Evolutionary conservation across 2,113 vertebrate species (phyloP).

Genomic region (Pteronura brasiliensis): DNA sequence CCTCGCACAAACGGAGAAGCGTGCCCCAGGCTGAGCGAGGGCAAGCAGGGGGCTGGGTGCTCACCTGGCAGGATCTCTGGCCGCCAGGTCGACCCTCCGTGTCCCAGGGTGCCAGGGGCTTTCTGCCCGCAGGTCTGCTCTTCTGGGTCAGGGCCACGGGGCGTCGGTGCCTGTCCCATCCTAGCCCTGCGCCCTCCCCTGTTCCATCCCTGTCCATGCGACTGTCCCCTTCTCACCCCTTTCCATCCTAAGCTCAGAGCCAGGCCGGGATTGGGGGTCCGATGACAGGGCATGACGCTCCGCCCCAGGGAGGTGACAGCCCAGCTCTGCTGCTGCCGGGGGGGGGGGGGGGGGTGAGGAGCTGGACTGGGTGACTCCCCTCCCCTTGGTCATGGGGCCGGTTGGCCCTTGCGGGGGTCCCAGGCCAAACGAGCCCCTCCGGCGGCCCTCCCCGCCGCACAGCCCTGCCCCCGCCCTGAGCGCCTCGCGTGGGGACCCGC

Average conservation of each 20-base stretch:
- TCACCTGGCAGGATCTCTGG: background rate
- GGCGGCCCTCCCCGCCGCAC: background rate
- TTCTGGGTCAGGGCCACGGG: background rate
- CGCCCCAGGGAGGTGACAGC: conserved; percentile 56
- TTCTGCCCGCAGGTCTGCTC: background rate
- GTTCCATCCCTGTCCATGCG: background rate
- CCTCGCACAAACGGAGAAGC: background rate
- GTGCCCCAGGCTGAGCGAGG: background rate
- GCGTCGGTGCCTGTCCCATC: background rate
- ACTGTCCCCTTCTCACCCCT: background rate
- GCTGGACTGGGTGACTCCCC: background rate
- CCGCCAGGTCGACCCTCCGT: background rate
- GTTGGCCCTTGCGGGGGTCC: background rate
- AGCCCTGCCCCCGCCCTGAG: background rate
- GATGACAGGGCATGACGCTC: conserved; percentile 45
- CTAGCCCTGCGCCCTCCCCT: background rate
- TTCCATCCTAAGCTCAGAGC: background rate
- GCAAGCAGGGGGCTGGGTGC: background rate
- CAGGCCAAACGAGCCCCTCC: background rate
- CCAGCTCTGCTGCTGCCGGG: background rate
- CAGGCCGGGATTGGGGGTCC: background rate
- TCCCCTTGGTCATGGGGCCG: background rate
- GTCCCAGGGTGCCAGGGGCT: background rate
- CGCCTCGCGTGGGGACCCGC: background rate
- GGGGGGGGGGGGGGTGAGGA: background rate